Evolutionary conservation across 2,797 vertebrate species (phyloP).

Genomic region (Helicolenus hilgendorfi): DNA sequence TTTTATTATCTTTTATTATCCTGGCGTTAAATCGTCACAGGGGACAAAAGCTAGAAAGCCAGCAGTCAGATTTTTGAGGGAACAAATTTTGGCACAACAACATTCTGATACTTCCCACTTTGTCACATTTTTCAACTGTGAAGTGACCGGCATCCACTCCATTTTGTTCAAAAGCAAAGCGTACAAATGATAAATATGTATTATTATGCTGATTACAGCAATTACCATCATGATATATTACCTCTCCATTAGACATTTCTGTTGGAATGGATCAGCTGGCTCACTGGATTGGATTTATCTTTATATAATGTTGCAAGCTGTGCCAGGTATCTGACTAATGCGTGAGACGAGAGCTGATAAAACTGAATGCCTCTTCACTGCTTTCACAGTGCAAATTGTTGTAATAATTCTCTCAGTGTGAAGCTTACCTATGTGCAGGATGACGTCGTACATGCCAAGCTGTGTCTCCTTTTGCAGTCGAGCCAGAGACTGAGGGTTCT

Average conservation of each 20-base stretch:
- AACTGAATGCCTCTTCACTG: not conserved
- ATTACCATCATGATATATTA: constrained; percentile 24
- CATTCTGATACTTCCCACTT: not conserved
- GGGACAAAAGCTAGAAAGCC: not conserved
- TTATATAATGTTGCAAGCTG: not conserved
- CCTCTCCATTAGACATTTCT: not conserved
- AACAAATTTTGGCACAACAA: not conserved
- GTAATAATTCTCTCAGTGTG: not conserved
- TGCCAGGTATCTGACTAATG: constrained; percentile 17
- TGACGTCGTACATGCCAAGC: constrained; percentile 91
- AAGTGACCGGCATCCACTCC: not conserved
- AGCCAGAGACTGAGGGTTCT: constrained; percentile 94
- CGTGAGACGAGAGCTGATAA: not conserved
- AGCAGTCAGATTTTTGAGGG: not conserved
- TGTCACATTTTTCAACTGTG: not conserved
- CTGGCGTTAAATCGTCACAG: not conserved
- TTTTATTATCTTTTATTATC: not conserved
- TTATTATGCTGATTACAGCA: constrained; percentile 24
- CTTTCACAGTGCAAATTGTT: not conserved
- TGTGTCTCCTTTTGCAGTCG: constrained; percentile 93
- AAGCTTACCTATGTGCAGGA: constrained; percentile 93
- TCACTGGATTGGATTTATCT: constrained; percentile 8
- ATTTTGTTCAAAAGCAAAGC: not conserved
- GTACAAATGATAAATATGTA: constrained; percentile 4
- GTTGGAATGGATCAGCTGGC: constrained; percentile 7